Base-by-base conservation (phyloP, 2,113 vertebrate species). In the Xenopus borealis region DNA sequence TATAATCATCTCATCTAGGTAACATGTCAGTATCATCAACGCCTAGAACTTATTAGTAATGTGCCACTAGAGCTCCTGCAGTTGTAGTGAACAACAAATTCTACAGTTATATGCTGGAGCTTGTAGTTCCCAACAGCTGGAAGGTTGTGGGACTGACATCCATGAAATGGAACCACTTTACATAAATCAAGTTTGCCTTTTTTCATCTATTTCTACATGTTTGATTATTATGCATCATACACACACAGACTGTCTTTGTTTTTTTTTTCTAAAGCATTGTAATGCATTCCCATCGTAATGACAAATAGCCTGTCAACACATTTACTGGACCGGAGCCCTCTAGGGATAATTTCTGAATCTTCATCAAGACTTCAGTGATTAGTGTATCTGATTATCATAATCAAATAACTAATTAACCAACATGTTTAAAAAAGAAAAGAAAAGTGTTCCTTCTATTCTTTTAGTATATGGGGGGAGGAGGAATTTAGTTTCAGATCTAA, bases 361-460 rank as follows among this genome's bases (percentile, higher is more conserved):
- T 88, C 86, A 89, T 89, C 81, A 88, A 85, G 87, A 83, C 79
- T 86, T 71, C 62, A 84, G 70, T 88, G 81, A 91, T 92, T 88
- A 87, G 80, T 86, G 81, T 82, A 88, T 88, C 80, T 91, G 80
- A 92, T 90, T 90, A 88, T 85, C 78, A 84, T 87, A 89, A 88
- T 89, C 82, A 89, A 88, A 86, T 84, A 88, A 86, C 83, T 89
- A 85, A 88, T 90, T 91, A 87, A 80, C 81, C 78, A 82, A 84
- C 83, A 78, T 81, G 72, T 87, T 86, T 88, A 80, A 83, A 84
- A 87, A 84, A 85, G 72, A 64, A 80, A 10, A 83, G 55, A 73
- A 71, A 69, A 83, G 71, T 80, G 17, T 78, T 85, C 81, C 72
- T 55, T 75, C 70, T 83, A 62, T 79, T 69, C 0, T 1, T 63